These are phyloP conservation scores for Cyclina sinensis DNA, from an alignment of 1,140 invertebrate species.

Conservation along the genomic window DNA sequence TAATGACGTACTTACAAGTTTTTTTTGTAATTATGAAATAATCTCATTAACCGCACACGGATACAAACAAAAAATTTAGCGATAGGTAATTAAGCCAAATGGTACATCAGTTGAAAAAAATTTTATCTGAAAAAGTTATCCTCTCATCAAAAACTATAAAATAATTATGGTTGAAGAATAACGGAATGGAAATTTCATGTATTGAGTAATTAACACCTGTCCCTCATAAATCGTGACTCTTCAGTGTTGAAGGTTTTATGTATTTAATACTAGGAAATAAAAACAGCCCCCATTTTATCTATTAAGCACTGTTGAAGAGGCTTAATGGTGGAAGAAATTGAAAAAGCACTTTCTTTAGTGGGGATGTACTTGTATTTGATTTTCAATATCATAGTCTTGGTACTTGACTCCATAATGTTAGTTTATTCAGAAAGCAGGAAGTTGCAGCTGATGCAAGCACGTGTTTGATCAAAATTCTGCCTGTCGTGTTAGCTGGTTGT, in stretches of 20 bases:
- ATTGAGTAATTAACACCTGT: constrained; percentile 55
- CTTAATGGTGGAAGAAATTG: constrained; percentile 14
- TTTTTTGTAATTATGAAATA: constrained; percentile 43
- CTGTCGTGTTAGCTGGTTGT: too few species aligned
- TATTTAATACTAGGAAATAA: constrained; percentile 54
- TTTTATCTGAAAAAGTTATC: constrained; percentile 31
- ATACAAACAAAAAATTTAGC: constrained; percentile 26
- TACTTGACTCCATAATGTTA: neutral
- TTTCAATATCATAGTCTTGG: neutral
- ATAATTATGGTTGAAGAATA: constrained; percentile 48
- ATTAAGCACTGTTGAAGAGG: constrained; percentile 57
- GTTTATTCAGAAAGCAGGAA: too few species aligned
- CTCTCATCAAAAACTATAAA: constrained; percentile 52
- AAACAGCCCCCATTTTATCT: constrained; percentile 53
- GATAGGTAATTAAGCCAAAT: constrained; percentile 4
- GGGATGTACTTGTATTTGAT: neutral
- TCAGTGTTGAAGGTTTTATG: constrained; percentile 41
- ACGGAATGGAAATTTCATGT: constrained; percentile 52
- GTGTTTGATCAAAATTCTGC: too few species aligned
- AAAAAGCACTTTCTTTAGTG: constrained; percentile 24
- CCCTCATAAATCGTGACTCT: constrained; percentile 40
- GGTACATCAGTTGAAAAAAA: neutral
- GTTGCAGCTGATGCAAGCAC: too few species aligned
- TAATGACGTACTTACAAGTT: constrained; percentile 18
- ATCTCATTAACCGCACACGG: constrained; percentile 39